phyloP scores from a whole-genome alignment of 2,797 vertebrate genomes.

The Odontamblyopus lacepedii region DNA sequence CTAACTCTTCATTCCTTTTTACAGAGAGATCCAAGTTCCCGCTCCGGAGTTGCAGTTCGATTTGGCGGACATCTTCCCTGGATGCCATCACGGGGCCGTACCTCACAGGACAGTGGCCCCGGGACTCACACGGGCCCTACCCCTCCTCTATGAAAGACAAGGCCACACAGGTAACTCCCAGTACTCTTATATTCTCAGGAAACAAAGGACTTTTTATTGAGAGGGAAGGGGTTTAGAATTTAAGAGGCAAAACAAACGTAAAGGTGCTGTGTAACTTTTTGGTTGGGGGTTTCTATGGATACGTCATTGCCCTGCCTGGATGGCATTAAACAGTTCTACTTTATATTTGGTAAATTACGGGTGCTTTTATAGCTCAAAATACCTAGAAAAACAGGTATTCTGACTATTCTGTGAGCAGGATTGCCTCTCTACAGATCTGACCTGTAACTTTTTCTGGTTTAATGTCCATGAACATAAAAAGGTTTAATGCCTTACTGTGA shows the following conservation, averaged over 20 bases:
- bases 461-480: no score
- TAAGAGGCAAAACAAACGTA: no score
- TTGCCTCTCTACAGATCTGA: no score
- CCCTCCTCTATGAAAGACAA: conserved; percentile 97
- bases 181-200: not conserved
- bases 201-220: not conserved
- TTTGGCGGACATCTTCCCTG: conserved; percentile 90
- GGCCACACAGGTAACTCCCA: conserved; percentile 89
- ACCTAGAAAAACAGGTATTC: no score
- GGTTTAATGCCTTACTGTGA: no score
- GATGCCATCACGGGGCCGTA: conserved; percentile 95
- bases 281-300: not conserved
- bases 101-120: conserved; percentile 97
- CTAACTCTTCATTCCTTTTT: conserved; percentile 38
- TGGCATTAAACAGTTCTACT: no score
- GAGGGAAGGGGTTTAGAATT: no score
- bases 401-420: no score
- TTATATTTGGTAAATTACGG: no score
- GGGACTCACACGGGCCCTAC: conserved; percentile 88
- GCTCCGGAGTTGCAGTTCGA: conserved; percentile 84
- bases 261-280: not conserved
- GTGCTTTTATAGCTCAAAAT: no score
- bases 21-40: conserved; percentile 89
- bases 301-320: no score
- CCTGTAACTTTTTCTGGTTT: no score